These are phyloP conservation scores for Epizoanthus stellaris DNA, from an alignment of 92 coral and sea anemone species.

Conservation along the genomic window DNA sequence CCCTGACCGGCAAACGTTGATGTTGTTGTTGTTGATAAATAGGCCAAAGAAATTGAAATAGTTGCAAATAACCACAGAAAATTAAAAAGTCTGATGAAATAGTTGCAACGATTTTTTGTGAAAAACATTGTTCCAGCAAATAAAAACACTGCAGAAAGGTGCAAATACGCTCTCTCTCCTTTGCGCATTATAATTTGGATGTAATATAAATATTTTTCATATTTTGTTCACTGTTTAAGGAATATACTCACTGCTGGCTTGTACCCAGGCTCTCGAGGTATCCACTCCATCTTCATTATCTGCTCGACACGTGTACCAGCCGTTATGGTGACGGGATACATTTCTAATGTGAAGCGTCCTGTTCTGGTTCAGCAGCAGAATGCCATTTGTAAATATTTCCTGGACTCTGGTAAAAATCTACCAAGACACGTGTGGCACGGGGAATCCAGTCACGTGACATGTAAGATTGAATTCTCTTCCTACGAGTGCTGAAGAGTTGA, in stretches of 20 bases:
- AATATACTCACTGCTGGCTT: slow-evolving; percentile 5
- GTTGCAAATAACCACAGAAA: too few relatives aligned
- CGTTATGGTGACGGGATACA: not conserved
- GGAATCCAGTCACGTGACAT: not conserved
- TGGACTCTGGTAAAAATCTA: not conserved
- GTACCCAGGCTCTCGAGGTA: slow-evolving; percentile 2
- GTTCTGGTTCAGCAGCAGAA: not conserved
- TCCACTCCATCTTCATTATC: not conserved
- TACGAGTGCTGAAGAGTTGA: not conserved
- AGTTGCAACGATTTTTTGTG: too few relatives aligned
- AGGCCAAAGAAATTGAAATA: too few relatives aligned
- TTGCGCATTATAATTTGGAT: too few relatives aligned
- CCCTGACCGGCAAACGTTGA: too few relatives aligned
- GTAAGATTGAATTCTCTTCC: not conserved
- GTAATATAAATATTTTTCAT: too few relatives aligned
- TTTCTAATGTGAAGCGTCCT: slow-evolving; percentile 18
- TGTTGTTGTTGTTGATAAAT: too few relatives aligned
- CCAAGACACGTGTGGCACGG: not conserved
- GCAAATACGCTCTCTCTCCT: too few relatives aligned
- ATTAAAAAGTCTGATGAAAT: too few relatives aligned
- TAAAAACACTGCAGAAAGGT: too few relatives aligned
- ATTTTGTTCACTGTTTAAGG: too few relatives aligned
- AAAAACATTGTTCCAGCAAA: too few relatives aligned
- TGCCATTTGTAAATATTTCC: not conserved
- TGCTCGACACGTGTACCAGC: slow-evolving; percentile 8